A percentile compares a stretch with the other conserved stretches of the same genome.
Conservation (phyloP, 2,797 vertebrate genomes). For the Tapera naevia region DNA sequence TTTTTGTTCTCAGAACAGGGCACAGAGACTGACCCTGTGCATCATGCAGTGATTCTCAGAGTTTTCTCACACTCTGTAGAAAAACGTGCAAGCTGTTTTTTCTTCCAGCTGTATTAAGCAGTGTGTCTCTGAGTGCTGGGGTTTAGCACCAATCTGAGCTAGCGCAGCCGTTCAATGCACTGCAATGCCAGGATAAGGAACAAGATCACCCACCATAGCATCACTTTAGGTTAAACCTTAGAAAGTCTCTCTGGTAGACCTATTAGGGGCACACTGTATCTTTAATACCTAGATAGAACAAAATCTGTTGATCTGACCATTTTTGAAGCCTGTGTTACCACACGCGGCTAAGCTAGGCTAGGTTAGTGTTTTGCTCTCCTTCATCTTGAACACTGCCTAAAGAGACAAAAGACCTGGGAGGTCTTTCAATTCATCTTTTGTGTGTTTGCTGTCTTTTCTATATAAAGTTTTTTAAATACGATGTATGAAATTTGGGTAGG, state of each 20-base stretch:
- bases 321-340: neutral
- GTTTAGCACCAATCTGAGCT: neutral
- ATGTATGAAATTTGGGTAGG: neutral
- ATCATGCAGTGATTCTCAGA: neutral
- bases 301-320: neutral
- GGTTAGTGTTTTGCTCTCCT: neutral
- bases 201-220: neutral
- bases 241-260: neutral
- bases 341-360: neutral
- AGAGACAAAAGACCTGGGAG: neutral
- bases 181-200: neutral
- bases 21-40: neutral
- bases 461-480: neutral
- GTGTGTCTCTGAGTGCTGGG: rapidly evolving
- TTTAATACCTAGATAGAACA: neutral
- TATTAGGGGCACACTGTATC: neutral
- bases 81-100: neutral
- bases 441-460: neutral
- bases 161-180: neutral
- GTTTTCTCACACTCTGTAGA: neutral
- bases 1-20: neutral
- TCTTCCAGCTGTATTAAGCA: neutral
- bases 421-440: neutral
- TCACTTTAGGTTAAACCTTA: neutral
- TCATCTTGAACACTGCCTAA: neutral